Percentiles rank a stretch among this genome's conserved stretches.
phyloP scores from a whole-genome alignment of 2,797 vertebrate species.

The Telmatherina bonti region DNA sequence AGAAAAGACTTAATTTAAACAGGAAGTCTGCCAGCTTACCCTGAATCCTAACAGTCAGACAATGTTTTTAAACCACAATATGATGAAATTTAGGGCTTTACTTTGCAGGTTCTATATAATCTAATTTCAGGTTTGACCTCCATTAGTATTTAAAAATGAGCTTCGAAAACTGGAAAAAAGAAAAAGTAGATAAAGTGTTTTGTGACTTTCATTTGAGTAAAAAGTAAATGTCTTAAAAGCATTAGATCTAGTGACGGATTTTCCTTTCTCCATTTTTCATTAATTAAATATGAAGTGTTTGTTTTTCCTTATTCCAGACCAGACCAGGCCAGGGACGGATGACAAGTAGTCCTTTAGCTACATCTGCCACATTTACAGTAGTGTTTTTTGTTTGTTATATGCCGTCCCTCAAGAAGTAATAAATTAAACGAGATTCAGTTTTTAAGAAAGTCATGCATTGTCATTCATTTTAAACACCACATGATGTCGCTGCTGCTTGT shows the following conservation, averaged over 20 bases:
- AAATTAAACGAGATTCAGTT: no score
- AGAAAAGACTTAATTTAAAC: neutral
- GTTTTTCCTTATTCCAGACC: no score
- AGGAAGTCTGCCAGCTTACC: neutral
- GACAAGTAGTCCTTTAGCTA: no score
- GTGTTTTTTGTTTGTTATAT: neutral
- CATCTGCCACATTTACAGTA: no score
- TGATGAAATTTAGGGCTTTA: neutral
- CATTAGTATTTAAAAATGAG: neutral
- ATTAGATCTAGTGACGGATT: neutral
- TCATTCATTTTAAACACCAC: neutral
- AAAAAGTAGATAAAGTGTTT: no score
- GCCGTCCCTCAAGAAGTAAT: no score
- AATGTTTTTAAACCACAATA: neutral
- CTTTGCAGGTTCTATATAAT: neutral
- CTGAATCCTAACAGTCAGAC: neutral
- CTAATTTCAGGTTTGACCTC: neutral
- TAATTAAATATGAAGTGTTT: neutral
- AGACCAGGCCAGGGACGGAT: no score
- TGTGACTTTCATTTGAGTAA: no score
- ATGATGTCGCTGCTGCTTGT: slow-evolving; percentile 11
- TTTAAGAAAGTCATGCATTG: neutral
- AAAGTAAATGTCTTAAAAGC: no score
- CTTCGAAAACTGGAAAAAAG: no score
- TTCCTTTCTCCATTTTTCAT: neutral